Conservation (phyloP, 2,888 invertebrate genomes). For the Baccha elongata region DNA sequence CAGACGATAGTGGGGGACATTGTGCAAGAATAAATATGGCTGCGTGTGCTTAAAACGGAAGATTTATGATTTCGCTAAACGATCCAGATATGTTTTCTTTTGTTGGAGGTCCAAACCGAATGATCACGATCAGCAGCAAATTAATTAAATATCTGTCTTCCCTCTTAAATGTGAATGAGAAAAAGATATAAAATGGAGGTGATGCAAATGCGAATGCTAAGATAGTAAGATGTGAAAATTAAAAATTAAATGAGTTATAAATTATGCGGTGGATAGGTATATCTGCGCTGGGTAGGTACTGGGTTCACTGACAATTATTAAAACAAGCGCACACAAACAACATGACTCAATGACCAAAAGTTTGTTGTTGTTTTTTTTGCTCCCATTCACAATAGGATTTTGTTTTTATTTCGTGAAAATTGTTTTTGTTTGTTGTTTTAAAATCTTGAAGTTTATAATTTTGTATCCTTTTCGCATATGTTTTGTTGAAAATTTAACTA, state of each 20-base stretch:
- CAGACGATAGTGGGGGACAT: conserved; percentile 7
- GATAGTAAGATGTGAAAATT: neutral
- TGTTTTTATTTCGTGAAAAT: too few species aligned
- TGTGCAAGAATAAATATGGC: conserved; percentile 65
- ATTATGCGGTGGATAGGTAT: too few species aligned
- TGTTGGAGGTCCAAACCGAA: conserved; percentile 60
- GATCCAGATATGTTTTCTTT: conserved; percentile 66
- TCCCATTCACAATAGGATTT: too few species aligned
- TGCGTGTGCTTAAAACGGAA: conserved; percentile 65
- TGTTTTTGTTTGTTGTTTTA: too few species aligned
- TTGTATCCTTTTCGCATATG: too few species aligned
- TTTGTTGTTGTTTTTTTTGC: too few species aligned
- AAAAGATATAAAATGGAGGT: neutral
- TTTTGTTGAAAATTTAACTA: too few species aligned
- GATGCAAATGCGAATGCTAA: neutral
- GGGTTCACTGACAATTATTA: too few species aligned
- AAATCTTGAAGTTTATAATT: too few species aligned
- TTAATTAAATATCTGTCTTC: conserved; percentile 48
- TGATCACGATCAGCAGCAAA: conserved; percentile 52
- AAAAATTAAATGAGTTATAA: neutral
- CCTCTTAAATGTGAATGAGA: neutral
- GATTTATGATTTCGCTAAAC: conserved; percentile 66
- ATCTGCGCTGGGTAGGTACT: too few species aligned
- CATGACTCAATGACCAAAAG: too few species aligned
- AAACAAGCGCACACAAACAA: too few species aligned